Evolutionary conservation across 2,113 vertebrate species (phyloP).

Genomic region (Nesospiza acunhae): DNA sequence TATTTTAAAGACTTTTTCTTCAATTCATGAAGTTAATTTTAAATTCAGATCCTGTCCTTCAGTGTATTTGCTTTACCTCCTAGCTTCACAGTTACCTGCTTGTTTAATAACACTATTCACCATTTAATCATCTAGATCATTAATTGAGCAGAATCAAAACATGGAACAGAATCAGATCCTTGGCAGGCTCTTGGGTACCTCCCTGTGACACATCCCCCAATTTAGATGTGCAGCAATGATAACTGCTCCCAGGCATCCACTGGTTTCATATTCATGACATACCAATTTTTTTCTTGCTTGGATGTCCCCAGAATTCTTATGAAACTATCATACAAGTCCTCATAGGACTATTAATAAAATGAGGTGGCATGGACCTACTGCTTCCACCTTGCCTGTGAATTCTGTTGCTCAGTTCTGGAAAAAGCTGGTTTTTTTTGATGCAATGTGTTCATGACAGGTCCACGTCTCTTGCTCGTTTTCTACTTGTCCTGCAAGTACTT

Average conservation of each 20-base stretch:
- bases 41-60: not conserved
- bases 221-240: not conserved
- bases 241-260: not conserved
- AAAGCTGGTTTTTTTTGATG: not conserved
- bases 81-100: not conserved
- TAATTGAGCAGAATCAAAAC: not conserved
- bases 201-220: not conserved
- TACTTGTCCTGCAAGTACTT: not conserved
- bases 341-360: not conserved
- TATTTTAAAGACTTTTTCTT: not conserved
- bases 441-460: not conserved
- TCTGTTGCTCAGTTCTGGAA: not conserved
- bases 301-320: not conserved
- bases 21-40: not conserved
- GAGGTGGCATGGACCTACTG: not conserved
- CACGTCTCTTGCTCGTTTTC: not conserved
- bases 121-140: not conserved
- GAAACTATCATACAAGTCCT: not conserved
- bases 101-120: not conserved
- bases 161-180: not conserved
- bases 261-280: fast-evolving
- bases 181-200: not conserved
- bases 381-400: not conserved
- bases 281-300: not conserved
- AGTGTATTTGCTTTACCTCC: not conserved